A percentile compares a stretch with the other conserved stretches of the same genome.
These are phyloP conservation scores for Eurystomus gularis DNA, from an alignment of 2,113 vertebrate species.

Conservation along the genomic window DNA sequence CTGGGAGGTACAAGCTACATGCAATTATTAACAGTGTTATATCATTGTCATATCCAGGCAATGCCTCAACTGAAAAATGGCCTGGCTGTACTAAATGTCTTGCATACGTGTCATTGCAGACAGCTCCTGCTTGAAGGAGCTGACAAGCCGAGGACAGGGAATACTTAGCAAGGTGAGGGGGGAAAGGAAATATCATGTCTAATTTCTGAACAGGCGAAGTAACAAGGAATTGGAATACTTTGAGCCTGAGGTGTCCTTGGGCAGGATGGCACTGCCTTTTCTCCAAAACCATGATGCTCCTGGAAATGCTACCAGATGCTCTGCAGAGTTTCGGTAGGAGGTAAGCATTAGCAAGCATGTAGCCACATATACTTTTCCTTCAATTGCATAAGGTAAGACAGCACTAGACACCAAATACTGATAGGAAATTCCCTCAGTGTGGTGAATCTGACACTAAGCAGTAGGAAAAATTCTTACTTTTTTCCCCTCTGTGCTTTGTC, in stretches of 20 bases:
- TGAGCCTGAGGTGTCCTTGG: background rate
- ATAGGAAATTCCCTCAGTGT: background rate
- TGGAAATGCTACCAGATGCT: background rate
- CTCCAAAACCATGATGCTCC: background rate
- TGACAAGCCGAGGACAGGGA: background rate
- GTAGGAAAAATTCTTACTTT: background rate
- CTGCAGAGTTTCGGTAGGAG: background rate
- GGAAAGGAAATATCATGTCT: background rate
- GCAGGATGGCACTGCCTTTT: background rate
- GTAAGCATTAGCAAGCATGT: background rate
- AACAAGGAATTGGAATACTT: background rate
- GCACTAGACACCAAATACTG: background rate
- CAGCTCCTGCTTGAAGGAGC: background rate
- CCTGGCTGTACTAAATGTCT: accelerated
- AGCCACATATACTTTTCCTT: background rate
- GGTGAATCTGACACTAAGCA: background rate
- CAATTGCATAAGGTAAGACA: background rate
- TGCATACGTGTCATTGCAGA: background rate
- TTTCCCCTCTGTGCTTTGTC: background rate
- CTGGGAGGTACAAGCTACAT: background rate
- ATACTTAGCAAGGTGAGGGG: background rate
- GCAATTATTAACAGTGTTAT: background rate
- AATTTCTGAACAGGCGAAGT: background rate
- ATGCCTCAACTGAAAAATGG: background rate
- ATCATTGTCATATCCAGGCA: background rate